Evolutionary conservation across 2,797 vertebrate species (phyloP), one percentile per base, ranked within the genome.

Genomic region (Lindbergichthys nudifrons): DNA sequence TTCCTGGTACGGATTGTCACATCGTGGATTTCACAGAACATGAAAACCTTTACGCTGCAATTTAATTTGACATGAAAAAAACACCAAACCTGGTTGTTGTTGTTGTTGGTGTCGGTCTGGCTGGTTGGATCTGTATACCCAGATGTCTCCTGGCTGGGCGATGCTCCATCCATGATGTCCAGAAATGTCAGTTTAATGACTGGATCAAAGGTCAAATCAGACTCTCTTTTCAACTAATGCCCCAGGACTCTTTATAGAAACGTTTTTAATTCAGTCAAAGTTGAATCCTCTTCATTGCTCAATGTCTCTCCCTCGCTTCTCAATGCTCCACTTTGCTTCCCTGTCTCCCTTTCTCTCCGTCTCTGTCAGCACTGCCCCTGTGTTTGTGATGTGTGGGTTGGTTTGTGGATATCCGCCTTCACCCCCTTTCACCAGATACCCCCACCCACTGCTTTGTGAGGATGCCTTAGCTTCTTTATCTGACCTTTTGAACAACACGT

Each of bases 401-500:
- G 70, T 75, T 84, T 84, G 80, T 86, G 83, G 74, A 80, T 79
- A 75, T 79, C 80, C 45, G 5, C 74, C 81, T 80, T 87, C 70
- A 53, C 68, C 83, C 70, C 45, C 47, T 39, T 73, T 86, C 76
- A 65, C 77, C 76, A 75, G 21, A 88, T 75, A 84, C 80, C 81
- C 83, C 83, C 88, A 43, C 78, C 83, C 73, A 57, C 80, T 62
- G 71, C 88, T 88, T 87, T 87, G 79, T 79, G 64, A 89, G 75
- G 88, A 89, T 87, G 82, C 88, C 83, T 80, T 14, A 58, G 88
- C 88, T 78, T 88, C 92, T 93, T 91, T 91, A 92, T 93, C 92
- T 95, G 95, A 96, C 94, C 95, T 94, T 95, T 93, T 62, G 56
- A 87, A 93, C 87, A 94, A 94, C 93, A 90, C 85, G 75, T 39